phyloP scores from a whole-genome alignment of 2,888 invertebrate species.

The Noctua comes region DNA sequence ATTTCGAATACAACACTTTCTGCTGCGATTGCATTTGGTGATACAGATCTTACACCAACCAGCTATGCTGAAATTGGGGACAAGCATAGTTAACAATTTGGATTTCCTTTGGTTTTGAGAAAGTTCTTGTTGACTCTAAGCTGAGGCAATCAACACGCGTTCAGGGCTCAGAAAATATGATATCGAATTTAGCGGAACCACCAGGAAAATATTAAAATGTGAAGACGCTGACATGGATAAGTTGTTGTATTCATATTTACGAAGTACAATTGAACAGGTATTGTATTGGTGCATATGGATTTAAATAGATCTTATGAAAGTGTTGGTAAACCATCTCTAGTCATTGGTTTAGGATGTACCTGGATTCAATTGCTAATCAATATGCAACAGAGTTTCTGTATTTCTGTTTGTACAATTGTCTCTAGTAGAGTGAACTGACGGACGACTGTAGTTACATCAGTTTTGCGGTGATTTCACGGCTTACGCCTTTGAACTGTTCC shows the following conservation, averaged over 20 bases:
- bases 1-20: slow-evolving; percentile 13
- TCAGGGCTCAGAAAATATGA: not conserved
- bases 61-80: not conserved
- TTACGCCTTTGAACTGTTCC: slow-evolving; percentile 84
- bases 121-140: not conserved
- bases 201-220: slow-evolving; percentile 4
- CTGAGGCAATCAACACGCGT: not conserved
- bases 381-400: slow-evolving; percentile 35
- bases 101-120: not conserved
- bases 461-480: slow-evolving; percentile 88
- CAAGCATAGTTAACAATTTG: not conserved
- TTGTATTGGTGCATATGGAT: not conserved
- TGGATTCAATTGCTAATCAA: slow-evolving; percentile 11
- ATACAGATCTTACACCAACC: not conserved
- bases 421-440: slow-evolving; percentile 63
- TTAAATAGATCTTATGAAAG: slow-evolving; percentile 6
- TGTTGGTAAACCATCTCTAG: not conserved
- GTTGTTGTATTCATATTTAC: not conserved
- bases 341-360: slow-evolving; percentile 3
- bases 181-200: not conserved
- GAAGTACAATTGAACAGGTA: slow-evolving; percentile 1
- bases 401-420: slow-evolving; percentile 54
- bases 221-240: not conserved
- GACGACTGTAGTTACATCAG: slow-evolving; percentile 81
- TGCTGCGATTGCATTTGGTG: not conserved